Evolutionary conservation across 2,888 invertebrate species (phyloP), one percentile per base, ranked within the genome.

Genomic region (Xanthia icteritia): DNA sequence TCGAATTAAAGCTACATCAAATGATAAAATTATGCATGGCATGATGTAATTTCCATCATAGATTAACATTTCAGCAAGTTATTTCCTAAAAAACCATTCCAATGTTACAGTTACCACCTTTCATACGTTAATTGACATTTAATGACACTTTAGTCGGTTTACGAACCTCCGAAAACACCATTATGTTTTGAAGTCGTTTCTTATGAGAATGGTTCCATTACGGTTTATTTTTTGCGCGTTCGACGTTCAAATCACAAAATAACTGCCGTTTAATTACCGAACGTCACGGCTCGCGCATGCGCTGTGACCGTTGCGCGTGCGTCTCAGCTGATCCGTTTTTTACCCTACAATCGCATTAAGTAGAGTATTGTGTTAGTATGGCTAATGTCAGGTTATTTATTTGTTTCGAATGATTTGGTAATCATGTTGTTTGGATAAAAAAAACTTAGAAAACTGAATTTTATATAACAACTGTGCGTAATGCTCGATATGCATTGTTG

Each of bases 271-370:
- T 81, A 86, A 88, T 90, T 85, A 86, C 75, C 84, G 61, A 76
- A 83, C 74, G 92, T 93, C 92, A 93, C 92, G 93, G 90, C 89
- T 89, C 86, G 88, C 91, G 92, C 91, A 86, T 88, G 86, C 90
- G 88, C 88, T 79, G 75, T 86, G 81, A 71, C 79, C 80, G 85
- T 79, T 89, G 91, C 92, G 94, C 94, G 90, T 90, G 91, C 92
- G 93, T 78, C 86, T 84, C 93, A 92, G 92, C 92, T 93, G 93
- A 92, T 92, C 84, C 90, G 75, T 72, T 85, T 85, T 79, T 87
- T 89, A 83, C 71, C 74, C 78, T 73, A 77, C 65, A 72, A 39
- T 75, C 51, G 70, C 45, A n/a, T 74, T 71, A 87, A 82, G 83
- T 90, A 72, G 89, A 84, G 76, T 83, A 88, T 82, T 85, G 83